phyloP scores from a whole-genome alignment of 2,797 vertebrate species.

The Mallotus villosus region DNA sequence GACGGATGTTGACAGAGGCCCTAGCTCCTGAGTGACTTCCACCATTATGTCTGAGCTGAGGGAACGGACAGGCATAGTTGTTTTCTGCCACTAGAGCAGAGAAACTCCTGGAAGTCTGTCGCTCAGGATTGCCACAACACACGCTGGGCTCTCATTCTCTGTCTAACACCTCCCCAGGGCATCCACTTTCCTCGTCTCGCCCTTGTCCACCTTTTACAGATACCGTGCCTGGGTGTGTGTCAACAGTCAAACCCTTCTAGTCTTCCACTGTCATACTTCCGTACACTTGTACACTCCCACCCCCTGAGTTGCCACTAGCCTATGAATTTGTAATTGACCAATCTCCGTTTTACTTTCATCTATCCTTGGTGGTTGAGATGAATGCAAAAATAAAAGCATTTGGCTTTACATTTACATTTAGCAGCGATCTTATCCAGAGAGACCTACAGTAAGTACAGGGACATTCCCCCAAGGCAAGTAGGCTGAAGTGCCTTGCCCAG shows the following conservation, averaged over 20 bases:
- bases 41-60: constrained; percentile 35
- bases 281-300: background rate
- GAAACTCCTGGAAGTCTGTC: background rate
- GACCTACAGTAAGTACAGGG: no score
- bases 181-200: constrained; percentile 21
- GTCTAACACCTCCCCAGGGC: constrained; percentile 3
- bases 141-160: constrained; percentile 1
- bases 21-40: constrained; percentile 36
- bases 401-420: no score
- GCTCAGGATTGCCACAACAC: constrained; percentile 17
- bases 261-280: background rate
- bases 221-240: background rate
- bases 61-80: constrained; percentile 47
- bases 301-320: no score
- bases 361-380: no score
- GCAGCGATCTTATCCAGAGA: no score
- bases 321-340: no score
- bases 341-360: no score
- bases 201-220: constrained; percentile 14
- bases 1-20: constrained; percentile 34
- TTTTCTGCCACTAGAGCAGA: constrained; percentile 37
- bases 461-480: no score
- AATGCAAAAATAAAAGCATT: no score
- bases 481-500: no score
- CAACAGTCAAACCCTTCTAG: constrained; percentile 8